These are phyloP conservation scores for Hephaestus fuliginosus DNA, from an alignment of 2,797 vertebrate genomes.

Conservation along the genomic window DNA sequence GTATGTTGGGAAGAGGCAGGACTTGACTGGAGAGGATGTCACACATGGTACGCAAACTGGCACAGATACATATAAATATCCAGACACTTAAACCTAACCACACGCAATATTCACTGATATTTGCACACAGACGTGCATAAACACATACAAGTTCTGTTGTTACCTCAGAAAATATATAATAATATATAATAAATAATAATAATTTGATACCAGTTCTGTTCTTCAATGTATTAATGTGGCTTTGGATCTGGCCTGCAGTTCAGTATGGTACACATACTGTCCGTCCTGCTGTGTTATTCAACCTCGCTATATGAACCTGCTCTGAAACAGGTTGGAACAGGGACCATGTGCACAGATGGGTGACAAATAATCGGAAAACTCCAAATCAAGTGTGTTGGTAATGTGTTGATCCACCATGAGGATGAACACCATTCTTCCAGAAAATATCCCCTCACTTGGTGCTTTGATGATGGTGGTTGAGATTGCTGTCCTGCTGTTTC, in stretches of 20 bases:
- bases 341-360: neutral
- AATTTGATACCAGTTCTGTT: neutral
- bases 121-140: neutral
- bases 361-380: constrained; percentile 6
- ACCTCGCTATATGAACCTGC: neutral
- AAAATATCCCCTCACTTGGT: neutral
- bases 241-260: neutral
- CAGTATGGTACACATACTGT: too few relatives aligned
- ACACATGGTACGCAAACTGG: constrained; percentile 24
- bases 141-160: neutral
- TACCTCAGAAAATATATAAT: neutral
- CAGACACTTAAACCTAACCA: constrained; percentile 1
- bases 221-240: neutral
- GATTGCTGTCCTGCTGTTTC: neutral
- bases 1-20: neutral
- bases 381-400: neutral
- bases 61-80: constrained; percentile 4
- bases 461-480: neutral
- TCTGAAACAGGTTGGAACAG: neutral
- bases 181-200: too few relatives aligned
- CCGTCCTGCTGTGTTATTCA: too few relatives aligned
- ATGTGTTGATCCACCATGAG: neutral
- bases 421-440: neutral
- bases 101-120: neutral
- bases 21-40: constrained; percentile 20